These are phyloP conservation scores for Alcis repandata DNA, from an alignment of 2,888 invertebrate genomes.

Conservation along the genomic window DNA sequence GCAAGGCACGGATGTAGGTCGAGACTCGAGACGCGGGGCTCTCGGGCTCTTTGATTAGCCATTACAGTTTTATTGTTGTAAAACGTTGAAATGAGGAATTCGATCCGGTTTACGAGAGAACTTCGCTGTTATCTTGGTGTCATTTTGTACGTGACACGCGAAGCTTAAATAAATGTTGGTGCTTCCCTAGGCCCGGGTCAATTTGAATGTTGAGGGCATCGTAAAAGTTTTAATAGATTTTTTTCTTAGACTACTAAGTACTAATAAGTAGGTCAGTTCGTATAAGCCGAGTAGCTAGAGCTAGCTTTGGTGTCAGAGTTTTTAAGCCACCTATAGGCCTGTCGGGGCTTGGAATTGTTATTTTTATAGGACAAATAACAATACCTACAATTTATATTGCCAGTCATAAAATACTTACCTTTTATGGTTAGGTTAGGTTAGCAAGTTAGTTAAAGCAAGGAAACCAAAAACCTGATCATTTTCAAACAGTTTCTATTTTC, in stretches of 20 bases:
- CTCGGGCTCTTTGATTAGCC: constrained; percentile 26
- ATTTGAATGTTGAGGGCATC: background rate
- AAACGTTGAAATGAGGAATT: constrained; percentile 28
- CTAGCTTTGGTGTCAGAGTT: too few species aligned
- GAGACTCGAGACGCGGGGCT: too few species aligned
- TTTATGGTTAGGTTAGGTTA: too few species aligned
- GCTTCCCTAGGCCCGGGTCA: background rate
- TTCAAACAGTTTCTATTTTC: too few species aligned
- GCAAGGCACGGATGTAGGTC: constrained; percentile 18
- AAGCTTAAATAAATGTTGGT: background rate
- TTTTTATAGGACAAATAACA: too few species aligned
- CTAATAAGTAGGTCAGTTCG: too few species aligned
- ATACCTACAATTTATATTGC: background rate
- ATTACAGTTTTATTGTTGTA: constrained; percentile 25
- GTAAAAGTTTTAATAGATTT: constrained; percentile 6
- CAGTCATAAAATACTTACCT: background rate
- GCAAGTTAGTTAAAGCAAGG: too few species aligned
- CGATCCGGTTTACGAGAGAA: constrained; percentile 17
- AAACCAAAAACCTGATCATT: too few species aligned
- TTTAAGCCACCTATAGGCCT: too few species aligned
- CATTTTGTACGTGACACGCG: constrained; percentile 23
- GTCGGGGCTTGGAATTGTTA: too few species aligned
- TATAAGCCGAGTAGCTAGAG: too few species aligned
- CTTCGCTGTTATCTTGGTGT: constrained; percentile 16
- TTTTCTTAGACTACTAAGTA: background rate